Percentiles rank a stretch among this genome's conserved stretches.
Evolutionary conservation across 2,797 vertebrate species (phyloP).

Genomic region (Mareca strepera): DNA sequence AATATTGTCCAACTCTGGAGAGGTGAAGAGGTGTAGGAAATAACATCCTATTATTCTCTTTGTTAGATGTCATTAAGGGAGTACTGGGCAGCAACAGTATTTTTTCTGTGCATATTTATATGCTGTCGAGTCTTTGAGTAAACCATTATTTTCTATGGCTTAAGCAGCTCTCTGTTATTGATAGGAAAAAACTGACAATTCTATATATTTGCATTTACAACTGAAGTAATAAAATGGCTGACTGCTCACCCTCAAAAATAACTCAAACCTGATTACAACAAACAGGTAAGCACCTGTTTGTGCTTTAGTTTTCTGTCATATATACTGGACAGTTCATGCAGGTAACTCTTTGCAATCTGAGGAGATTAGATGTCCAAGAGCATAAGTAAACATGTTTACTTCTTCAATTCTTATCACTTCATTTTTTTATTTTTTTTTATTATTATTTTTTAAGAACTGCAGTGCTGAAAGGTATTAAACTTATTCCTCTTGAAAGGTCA

Average conservation of each 20-base stretch:
- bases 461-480: not conserved
- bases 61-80: not conserved
- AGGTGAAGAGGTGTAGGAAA: not conserved
- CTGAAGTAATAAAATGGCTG: not conserved
- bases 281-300: not conserved
- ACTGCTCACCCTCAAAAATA: not conserved
- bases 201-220: not conserved
- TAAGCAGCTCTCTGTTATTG: not conserved
- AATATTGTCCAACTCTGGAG: not conserved
- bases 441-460: not conserved
- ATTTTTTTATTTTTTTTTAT: not conserved
- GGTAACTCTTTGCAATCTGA: not conserved
- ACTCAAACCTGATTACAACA: not conserved
- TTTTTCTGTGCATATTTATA: not conserved
- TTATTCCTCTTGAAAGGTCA: not conserved
- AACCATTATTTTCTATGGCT: not conserved
- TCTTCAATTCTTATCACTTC: not conserved
- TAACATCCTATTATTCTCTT: not conserved
- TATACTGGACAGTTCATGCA: not conserved
- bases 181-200: not conserved
- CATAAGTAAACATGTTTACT: not conserved
- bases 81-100: not conserved
- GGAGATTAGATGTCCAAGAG: not conserved
- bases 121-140: not conserved
- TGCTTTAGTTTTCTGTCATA: not conserved